Evolutionary conservation across 2,797 vertebrate genomes (phyloP), one percentile per base, ranked within the genome.

Genomic region (Halcyon chelicuti): DNA sequence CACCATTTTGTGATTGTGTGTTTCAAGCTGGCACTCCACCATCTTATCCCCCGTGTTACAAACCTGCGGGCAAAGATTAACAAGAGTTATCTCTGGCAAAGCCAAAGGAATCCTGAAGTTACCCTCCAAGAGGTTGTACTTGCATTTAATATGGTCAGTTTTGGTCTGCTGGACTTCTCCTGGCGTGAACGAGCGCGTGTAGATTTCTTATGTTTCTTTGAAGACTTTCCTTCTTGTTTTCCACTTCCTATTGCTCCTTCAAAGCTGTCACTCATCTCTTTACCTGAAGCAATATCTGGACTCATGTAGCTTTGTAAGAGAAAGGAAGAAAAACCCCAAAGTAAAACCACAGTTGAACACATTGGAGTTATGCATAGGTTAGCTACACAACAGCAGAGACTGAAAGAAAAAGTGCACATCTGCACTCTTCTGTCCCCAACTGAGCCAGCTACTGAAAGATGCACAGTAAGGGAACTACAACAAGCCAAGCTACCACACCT

Each of bases 1-100:
- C 94, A 99, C 99, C 99, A 99, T 99, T 98, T 99, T 99, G 97
- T 99, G 99, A 96, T 99, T 99, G 81, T 99, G 99, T 10, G 99
- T 99, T 97, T 99, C 99, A 80, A 99, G 95, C 96, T 99, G 99
- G 96, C 99, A 99, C 93, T 99, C 99, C 18, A 99, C 99, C 99
- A 99, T 99, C 98, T 99, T 99, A 96, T 99, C 99, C 1, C 99
- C 99, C 0, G 99, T 99, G 97, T 99, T 99, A 77, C 98, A 99
- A 10, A 99, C 99, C 99, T 99, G 95, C 31, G 84, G 6, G 29
- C 70, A 95, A 65, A 86, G 68, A 74, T 58, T 26, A 57, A 77
- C 33, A 72, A 9, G 13, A 14, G 10, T 91, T 75, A 85, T 39
- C 72, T 85, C 60, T 31, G 40, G 52, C 42, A 90, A 55, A 76